A percentile compares a stretch with the other conserved stretches of the same genome.
Evolutionary conservation across 2,797 vertebrate species (phyloP).

Genomic region (Malacoctenus gilli): DNA sequence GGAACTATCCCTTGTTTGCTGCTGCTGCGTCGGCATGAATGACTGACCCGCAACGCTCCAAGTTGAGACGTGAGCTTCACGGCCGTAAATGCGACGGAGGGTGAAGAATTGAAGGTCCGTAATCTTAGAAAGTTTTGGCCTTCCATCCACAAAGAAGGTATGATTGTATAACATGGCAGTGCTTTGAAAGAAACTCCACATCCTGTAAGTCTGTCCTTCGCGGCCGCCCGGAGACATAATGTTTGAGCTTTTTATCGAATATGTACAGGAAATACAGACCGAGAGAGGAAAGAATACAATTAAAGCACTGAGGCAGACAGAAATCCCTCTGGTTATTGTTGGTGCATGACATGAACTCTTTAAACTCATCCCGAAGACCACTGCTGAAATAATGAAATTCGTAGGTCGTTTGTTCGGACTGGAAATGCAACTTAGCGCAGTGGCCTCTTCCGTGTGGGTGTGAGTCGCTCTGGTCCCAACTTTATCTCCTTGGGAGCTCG

Average conservation of each 20-base stretch:
- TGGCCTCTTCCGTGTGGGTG: too few relatives aligned
- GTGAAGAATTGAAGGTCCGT: too few relatives aligned
- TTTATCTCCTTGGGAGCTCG: conserved; percentile 17
- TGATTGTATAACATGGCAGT: too few relatives aligned
- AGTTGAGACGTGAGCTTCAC: too few relatives aligned
- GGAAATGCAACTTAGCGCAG: conserved; percentile 14
- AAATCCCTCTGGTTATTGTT: conserved; percentile 34
- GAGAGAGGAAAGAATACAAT: conserved; percentile 15
- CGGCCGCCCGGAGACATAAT: conserved; percentile 6
- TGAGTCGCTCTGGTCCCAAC: conserved; percentile 8
- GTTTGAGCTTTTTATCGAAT: conserved; percentile 24
- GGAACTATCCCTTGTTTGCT: too few relatives aligned
- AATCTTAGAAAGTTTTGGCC: too few relatives aligned
- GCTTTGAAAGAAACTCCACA: conserved; percentile 7
- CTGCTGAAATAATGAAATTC: conserved; percentile 12
- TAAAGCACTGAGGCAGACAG: conserved; percentile 6
- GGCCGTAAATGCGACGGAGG: too few relatives aligned
- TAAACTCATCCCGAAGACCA: conserved; percentile 14
- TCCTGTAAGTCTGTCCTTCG: conserved; percentile 9
- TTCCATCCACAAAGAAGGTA: too few relatives aligned
- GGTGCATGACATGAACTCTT: conserved; percentile 10
- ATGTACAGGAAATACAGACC: conserved; percentile 26
- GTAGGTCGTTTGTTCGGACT: conserved; percentile 13
- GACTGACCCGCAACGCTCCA: too few relatives aligned
- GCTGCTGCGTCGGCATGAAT: too few relatives aligned